phyloP scores from a whole-genome alignment of 2,797 vertebrate species.

The Micromesistius poutassou region DNA sequence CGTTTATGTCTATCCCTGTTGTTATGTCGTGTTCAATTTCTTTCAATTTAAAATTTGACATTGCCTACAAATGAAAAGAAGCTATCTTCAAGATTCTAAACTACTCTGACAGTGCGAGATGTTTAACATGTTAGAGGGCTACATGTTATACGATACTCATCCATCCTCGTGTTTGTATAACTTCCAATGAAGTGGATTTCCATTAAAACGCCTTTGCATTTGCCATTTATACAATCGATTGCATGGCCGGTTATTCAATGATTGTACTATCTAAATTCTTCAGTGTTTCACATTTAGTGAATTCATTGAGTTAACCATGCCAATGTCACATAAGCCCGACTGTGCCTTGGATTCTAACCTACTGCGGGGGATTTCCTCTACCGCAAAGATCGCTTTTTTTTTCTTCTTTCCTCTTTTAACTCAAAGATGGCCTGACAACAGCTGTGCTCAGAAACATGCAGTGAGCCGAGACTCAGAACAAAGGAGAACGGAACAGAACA shows the following conservation, averaged over 20 bases:
- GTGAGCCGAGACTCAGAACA: constrained; percentile 48
- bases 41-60: background rate
- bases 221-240: background rate
- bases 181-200: background rate
- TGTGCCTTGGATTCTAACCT: constrained; percentile 68
- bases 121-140: background rate
- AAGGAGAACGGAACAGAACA: background rate
- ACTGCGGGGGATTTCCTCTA: constrained; percentile 79
- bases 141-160: background rate
- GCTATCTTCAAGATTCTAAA: background rate
- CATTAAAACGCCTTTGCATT: background rate
- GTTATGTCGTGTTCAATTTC: background rate
- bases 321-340: constrained; percentile 49
- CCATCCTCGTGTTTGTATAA: background rate
- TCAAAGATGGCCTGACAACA: constrained; percentile 72
- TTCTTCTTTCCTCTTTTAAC: constrained; percentile 79
- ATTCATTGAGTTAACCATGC: constrained; percentile 51
- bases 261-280: constrained; percentile 43
- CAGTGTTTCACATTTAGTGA: constrained; percentile 55
- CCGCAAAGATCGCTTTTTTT: constrained; percentile 66
- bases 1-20: background rate
- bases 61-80: background rate
- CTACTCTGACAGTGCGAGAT: background rate
- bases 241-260: background rate
- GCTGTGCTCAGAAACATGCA: constrained; percentile 65